phyloP scores from a whole-genome alignment of 37 sponge, comb jelly and placozoan genomes.

The Hexactinellida sp. region DNA sequence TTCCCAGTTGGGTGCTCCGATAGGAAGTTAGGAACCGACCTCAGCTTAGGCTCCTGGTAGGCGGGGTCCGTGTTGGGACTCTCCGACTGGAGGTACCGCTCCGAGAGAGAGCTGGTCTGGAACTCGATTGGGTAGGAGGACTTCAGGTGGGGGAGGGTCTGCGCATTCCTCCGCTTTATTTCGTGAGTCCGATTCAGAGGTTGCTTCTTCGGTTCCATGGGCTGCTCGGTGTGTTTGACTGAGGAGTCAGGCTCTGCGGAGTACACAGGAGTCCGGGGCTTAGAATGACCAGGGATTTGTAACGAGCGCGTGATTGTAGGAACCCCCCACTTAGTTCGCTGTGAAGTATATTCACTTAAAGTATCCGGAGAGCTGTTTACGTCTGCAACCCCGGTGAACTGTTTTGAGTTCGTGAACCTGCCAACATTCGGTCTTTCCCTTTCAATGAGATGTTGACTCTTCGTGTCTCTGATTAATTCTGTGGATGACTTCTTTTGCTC shows the following conservation, averaged over 20 bases:
- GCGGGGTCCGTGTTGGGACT: not conserved
- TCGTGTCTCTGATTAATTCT: not conserved
- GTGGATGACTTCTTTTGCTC: not conserved
- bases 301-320: not conserved
- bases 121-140: slow-evolving; percentile 63
- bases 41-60: not conserved
- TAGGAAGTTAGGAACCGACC: not conserved
- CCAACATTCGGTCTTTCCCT: too few species aligned
- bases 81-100: not conserved
- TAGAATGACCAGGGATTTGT: not conserved
- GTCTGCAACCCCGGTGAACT: not conserved
- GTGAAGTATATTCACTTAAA: not conserved
- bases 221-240: not conserved
- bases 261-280: not conserved
- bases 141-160: slow-evolving; percentile 43
- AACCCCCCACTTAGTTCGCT: not conserved
- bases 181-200: slow-evolving; percentile 26
- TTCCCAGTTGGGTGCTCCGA: not conserved
- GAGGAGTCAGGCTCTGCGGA: not conserved
- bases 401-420: not conserved
- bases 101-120: slow-evolving; percentile 20
- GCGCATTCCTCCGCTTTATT: slow-evolving; percentile 39
- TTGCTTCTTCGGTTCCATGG: not conserved
- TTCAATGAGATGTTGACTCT: not conserved
- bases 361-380: not conserved